Base-by-base conservation (phyloP, 2,797 vertebrate species). In the Diplodus puntazzo region DNA sequence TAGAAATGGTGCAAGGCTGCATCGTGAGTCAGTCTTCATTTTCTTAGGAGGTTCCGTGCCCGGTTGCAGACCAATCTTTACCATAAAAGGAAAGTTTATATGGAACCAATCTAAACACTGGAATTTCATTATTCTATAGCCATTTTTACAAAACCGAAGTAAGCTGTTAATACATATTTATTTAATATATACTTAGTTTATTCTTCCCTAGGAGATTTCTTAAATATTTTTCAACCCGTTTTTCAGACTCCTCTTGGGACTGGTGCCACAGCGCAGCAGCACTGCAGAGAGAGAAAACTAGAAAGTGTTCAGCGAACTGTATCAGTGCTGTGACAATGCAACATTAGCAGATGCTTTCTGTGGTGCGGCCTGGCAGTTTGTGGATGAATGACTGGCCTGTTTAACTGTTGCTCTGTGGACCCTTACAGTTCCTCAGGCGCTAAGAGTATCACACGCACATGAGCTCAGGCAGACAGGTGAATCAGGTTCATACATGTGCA, bases 321-420 rank as follows among this genome's bases (percentile, higher is more conserved):
- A 42, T 54, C 50, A 13, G 58, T 21, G 0, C 76, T 84, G 61
- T 75, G 75, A 82, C 72, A 75, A 46, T 77, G 73, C 75, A 72
- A 61, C 81, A 57, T 66, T 63, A 62, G 59, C 17, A 61, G 79
- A 81, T 62, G 30, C 66, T 73, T 21, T 57, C 25, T 75, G 48
- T 57, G 63, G 17, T 67, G 69, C 63, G 62, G 57, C 20, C 60
- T 1, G 13, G 64, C 73, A 53, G 55, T 63, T 34, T 77, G 49
- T 76, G 46, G 75, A 79, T 82, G 20, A 79, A 78, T 39, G 67
- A 62, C 68, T 79, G 78, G 27, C 43, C 73, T 80, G 58, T 86
- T 85, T 58, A 75, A 69, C 54, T 72, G 69, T 65, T 68, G 53
- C 23, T 83, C 23, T 64, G 62, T 57, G 43, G 61, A 84, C 43